Evolutionary conservation across 2,113 vertebrate species (phyloP).

Genomic region (Cavia aperea): DNA sequence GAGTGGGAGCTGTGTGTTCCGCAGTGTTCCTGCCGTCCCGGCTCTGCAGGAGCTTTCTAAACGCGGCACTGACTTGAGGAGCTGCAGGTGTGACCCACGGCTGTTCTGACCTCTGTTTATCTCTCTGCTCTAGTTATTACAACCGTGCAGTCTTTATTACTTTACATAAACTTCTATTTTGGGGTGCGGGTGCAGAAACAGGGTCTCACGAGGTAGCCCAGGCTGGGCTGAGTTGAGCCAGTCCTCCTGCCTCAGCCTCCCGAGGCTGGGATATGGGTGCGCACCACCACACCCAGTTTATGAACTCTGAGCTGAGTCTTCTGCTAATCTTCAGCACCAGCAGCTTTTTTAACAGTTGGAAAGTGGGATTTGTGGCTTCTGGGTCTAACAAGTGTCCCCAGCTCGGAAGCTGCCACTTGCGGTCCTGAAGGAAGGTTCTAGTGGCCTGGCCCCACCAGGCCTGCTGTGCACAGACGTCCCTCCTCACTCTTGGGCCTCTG

Average conservation of each 20-base stretch:
- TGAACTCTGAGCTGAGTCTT: background rate
- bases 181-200: background rate
- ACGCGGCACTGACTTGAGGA: no score
- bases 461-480: no score
- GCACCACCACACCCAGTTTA: no score
- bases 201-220: background rate
- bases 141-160: background rate
- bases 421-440: background rate
- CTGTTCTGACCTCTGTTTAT: background rate
- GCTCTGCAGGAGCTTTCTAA: no score
- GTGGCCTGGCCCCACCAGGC: background rate
- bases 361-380: background rate
- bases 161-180: background rate
- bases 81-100: no score
- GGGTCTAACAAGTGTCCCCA: background rate
- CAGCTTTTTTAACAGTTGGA: background rate
- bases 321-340: background rate
- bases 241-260: background rate
- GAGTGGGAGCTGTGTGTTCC: background rate
- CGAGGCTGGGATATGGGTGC: background rate
- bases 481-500: background rate
- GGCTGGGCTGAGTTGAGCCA: background rate
- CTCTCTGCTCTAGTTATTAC: background rate
- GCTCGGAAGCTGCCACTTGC: background rate
- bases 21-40: background rate